Evolutionary conservation across 2,113 vertebrate species (phyloP).

Genomic region (Leucopsar rothschildi): DNA sequence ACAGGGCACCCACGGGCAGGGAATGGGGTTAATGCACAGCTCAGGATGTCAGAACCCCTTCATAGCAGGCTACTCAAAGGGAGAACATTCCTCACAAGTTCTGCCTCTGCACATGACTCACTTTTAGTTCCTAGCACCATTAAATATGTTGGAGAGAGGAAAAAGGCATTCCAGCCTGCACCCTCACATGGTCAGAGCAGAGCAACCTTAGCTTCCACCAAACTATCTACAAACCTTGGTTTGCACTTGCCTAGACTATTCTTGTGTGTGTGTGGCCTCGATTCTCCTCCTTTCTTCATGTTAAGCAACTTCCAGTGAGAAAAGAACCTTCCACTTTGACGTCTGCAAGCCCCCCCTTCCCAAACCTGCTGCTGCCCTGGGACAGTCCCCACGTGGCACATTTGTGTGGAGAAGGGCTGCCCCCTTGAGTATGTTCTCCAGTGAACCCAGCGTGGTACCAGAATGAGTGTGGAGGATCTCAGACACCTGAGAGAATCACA

Average conservation of each 20-base stretch:
- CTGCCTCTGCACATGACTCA: neutral
- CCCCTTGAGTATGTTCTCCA: slow-evolving; percentile 38
- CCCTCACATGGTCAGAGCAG: neutral
- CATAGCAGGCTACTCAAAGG: neutral
- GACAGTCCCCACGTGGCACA: neutral
- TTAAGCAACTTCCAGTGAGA: neutral
- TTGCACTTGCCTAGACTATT: neutral
- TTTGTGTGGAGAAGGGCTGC: slow-evolving; percentile 27
- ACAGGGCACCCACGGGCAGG: neutral
- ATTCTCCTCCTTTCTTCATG: neutral
- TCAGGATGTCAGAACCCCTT: neutral
- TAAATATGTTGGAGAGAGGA: neutral
- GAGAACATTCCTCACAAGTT: neutral
- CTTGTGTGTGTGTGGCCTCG: no score
- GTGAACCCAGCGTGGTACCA: neutral
- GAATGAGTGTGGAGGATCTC: fast-evolving
- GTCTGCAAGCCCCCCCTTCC: neutral
- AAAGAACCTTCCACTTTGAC: neutral
- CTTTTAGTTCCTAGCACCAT: neutral
- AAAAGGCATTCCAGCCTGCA: neutral
- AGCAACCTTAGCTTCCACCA: neutral
- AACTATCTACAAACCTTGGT: neutral
- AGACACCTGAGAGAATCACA: neutral
- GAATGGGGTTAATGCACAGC: neutral
- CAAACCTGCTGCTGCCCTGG: neutral